Evolutionary conservation across 2,888 invertebrate species (phyloP).

Genomic region (Nezara viridula): DNA sequence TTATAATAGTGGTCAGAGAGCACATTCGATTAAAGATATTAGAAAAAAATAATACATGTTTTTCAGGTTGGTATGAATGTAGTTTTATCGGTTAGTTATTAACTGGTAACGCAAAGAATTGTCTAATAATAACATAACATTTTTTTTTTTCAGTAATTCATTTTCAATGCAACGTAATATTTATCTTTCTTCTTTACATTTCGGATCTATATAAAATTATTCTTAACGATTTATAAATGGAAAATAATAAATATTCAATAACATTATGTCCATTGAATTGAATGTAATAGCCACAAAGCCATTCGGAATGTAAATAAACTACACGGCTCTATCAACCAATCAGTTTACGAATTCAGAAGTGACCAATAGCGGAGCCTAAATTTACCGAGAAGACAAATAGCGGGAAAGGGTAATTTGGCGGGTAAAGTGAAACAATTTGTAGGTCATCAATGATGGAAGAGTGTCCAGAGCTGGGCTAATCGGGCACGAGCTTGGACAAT

Average conservation of each 20-base stretch:
- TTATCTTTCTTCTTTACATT: neutral
- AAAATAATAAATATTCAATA: neutral
- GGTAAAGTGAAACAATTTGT: constrained; percentile 8
- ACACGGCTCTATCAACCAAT: neutral
- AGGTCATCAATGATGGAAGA: neutral
- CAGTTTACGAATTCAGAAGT: constrained; percentile 6
- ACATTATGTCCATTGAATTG: neutral
- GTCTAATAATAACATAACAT: no score
- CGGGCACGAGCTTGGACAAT: neutral
- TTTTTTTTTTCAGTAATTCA: neutral
- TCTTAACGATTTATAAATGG: neutral
- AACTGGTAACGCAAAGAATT: no score
- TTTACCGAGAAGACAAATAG: constrained; percentile 1
- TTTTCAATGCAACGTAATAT: neutral
- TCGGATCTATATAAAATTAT: neutral
- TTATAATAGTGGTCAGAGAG: no score
- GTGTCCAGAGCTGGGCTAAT: neutral
- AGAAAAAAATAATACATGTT: no score
- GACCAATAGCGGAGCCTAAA: neutral
- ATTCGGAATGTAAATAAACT: neutral
- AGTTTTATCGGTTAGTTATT: no score
- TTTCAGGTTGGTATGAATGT: no score
- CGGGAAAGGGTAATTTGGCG: neutral
- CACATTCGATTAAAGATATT: no score
- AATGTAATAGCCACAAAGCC: neutral